Conservation (phyloP, 2,888 invertebrate species). For the Drosophila nr. perissopoda region DNA sequence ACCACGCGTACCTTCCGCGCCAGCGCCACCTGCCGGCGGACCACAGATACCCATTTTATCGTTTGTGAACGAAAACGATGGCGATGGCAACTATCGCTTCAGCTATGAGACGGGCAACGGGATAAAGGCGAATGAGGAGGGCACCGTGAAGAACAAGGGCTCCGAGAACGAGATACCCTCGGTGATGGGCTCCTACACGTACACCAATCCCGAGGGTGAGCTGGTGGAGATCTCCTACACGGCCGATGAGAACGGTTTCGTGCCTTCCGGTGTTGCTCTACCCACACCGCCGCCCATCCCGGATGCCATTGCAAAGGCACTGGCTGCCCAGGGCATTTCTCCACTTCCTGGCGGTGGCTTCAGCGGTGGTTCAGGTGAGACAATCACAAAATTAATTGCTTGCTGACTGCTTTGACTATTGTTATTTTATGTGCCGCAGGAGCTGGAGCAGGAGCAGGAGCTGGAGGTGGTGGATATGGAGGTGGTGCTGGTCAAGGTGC, state of each 20-base stretch:
- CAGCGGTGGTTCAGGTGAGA: constrained; percentile 72
- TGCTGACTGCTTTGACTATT: not conserved
- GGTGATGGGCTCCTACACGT: constrained; percentile 87
- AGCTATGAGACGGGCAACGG: constrained; percentile 89
- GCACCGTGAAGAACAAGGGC: constrained; percentile 87
- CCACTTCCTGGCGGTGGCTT: constrained; percentile 85
- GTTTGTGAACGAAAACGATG: constrained; percentile 87
- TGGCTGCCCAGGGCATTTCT: constrained; percentile 85
- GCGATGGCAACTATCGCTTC: constrained; percentile 87
- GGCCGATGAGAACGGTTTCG: constrained; percentile 89
- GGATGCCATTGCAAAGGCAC: constrained; percentile 87
- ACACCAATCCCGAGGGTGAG: constrained; percentile 88
- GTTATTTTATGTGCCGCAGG: constrained; percentile 50
- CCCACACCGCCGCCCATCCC: constrained; percentile 89
- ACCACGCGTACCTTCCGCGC: constrained; percentile 67
- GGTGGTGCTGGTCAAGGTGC: constrained; percentile 38
- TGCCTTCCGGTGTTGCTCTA: constrained; percentile 86
- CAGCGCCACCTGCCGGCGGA: constrained; percentile 74
- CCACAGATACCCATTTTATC: constrained; percentile 86
- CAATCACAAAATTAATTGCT: fast-evolving
- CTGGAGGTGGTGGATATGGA: constrained; percentile 36
- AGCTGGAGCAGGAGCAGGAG: constrained; percentile 51
- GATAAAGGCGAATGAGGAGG: constrained; percentile 87
- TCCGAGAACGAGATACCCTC: constrained; percentile 86
- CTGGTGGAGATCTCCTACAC: constrained; percentile 87